A percentile compares a stretch with the other conserved stretches of the same genome.
These are phyloP conservation scores for Diadromus collaris DNA, from an alignment of 2,888 invertebrate genomes.

Conservation along the genomic window DNA sequence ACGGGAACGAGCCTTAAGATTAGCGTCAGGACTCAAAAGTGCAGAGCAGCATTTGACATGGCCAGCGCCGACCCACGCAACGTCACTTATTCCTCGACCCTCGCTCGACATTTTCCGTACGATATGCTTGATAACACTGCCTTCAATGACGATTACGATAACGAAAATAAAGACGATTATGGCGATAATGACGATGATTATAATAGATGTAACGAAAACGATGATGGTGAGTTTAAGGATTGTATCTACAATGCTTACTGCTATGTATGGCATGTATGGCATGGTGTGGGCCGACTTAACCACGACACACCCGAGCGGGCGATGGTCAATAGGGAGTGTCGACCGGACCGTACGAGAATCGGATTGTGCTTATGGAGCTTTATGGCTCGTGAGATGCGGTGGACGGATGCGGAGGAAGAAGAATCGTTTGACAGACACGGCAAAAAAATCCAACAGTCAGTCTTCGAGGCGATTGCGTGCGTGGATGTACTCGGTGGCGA, in stretches of 20 bases:
- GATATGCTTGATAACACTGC: constrained; percentile 73
- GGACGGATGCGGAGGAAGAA: constrained; percentile 7
- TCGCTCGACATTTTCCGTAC: constrained; percentile 32
- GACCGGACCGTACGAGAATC: constrained; percentile 15
- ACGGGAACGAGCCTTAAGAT: constrained; percentile 73
- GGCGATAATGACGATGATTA: constrained; percentile 27
- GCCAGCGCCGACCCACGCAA: constrained; percentile 34
- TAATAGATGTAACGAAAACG: constrained; percentile 20
- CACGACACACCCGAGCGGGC: constrained; percentile 7
- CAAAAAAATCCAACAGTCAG: constrained; percentile 3
- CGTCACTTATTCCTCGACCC: constrained; percentile 26
- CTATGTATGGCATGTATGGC: not conserved
- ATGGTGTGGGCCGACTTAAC: not conserved
- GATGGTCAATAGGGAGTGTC: constrained; percentile 12
- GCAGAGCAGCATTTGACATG: constrained; percentile 13
- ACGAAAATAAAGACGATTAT: constrained; percentile 34
- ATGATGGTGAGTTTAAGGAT: constrained; percentile 52
- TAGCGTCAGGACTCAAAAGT: constrained; percentile 11
- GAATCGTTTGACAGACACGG: constrained; percentile 8
- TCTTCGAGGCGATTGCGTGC: constrained; percentile 52
- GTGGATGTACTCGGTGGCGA: constrained; percentile 55
- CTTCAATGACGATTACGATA: constrained; percentile 64
- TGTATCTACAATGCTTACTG: constrained; percentile 45
- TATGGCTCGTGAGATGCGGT: not conserved
- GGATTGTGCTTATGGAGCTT: not conserved